phyloP scores from a whole-genome alignment of 2,888 invertebrate species.

The Tachystola acroxantha region DNA sequence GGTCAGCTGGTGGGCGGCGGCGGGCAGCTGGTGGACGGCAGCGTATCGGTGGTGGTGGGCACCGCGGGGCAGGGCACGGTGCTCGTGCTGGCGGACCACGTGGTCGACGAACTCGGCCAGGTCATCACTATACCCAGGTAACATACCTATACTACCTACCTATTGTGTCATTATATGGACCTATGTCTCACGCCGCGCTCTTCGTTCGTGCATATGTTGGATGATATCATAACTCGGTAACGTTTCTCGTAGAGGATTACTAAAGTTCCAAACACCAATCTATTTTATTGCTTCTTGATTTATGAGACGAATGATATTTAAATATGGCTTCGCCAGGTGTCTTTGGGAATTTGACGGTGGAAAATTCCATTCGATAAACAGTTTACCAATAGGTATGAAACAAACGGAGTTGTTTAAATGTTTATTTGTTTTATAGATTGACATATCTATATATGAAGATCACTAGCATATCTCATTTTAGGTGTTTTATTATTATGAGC shows the following conservation, averaged over 20 bases:
- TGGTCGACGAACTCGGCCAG: conserved; percentile 83
- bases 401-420: background rate
- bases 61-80: conserved; percentile 79
- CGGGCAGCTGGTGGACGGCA: conserved; percentile 70
- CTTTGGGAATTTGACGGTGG: conserved; percentile 32
- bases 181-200: background rate
- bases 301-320: conserved; percentile 39
- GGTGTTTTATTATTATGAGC: too few relatives aligned
- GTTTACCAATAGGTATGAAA: background rate
- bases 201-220: background rate
- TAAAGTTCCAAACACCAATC: conserved; percentile 24
- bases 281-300: conserved; percentile 43
- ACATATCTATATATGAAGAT: too few relatives aligned
- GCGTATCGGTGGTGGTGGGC: conserved; percentile 72
- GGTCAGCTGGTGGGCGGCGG: conserved; percentile 74
- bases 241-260: conserved; percentile 22
- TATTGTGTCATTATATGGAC: background rate
- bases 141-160: conserved; percentile 17
- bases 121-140: conserved; percentile 83
- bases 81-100: conserved; percentile 84
- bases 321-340: conserved; percentile 42
- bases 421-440: background rate
- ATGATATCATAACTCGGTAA: conserved; percentile 12
- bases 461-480: too few relatives aligned
- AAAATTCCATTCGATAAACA: conserved; percentile 38